phyloP scores from a whole-genome alignment of 1,140 invertebrate species.

The Andricus grossulariae region DNA sequence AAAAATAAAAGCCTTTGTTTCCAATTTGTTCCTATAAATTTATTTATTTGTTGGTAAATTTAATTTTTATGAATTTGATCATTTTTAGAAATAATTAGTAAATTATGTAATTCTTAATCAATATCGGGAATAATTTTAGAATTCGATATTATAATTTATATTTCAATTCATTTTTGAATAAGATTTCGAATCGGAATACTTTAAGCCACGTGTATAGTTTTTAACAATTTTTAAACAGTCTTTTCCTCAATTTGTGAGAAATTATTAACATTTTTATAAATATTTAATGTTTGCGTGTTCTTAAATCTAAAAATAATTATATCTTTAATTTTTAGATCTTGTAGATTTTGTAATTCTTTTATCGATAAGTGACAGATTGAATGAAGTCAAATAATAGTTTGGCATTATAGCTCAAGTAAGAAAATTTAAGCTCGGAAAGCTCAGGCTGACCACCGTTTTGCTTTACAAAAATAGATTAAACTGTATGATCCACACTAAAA shows the following conservation, averaged over 20 bases:
- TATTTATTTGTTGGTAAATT: not conserved
- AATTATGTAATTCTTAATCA: not conserved
- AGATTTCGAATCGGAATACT: too few relatives aligned
- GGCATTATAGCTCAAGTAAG: constrained; percentile 61
- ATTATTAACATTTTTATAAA: too few relatives aligned
- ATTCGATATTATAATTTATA: too few relatives aligned
- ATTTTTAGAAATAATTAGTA: not conserved
- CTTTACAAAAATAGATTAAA: constrained; percentile 71
- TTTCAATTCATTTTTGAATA: too few relatives aligned
- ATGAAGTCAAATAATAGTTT: constrained; percentile 52
- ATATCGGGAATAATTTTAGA: too few relatives aligned
- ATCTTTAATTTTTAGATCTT: constrained; percentile 31
- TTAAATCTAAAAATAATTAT: not conserved
- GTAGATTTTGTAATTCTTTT: constrained; percentile 35
- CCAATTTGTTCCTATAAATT: not conserved
- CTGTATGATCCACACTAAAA: constrained; percentile 65
- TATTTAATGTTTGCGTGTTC: too few relatives aligned
- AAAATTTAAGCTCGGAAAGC: constrained; percentile 60
- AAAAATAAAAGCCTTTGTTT: not conserved
- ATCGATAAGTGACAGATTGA: constrained; percentile 33
- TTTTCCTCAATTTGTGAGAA: too few relatives aligned
- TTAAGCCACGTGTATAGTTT: too few relatives aligned
- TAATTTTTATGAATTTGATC: too few relatives aligned
- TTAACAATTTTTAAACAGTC: too few relatives aligned
- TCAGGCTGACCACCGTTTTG: constrained; percentile 59